These are phyloP conservation scores for Acipenser ruthenus DNA, from an alignment of 2,797 vertebrate species.

Conservation along the genomic window DNA sequence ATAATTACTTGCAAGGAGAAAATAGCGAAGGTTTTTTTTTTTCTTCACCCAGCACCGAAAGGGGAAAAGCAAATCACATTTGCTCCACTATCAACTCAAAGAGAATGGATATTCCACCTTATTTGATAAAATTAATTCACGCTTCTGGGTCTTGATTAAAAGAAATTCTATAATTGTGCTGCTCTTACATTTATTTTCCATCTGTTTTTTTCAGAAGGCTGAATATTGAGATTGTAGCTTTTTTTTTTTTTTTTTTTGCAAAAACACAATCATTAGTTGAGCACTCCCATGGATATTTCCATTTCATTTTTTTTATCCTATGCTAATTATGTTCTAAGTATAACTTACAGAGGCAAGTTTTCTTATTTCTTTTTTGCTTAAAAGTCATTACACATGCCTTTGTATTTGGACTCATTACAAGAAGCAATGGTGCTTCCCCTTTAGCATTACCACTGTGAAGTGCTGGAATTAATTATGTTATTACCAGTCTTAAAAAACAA, in stretches of 20 bases:
- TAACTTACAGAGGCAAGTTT: not conserved
- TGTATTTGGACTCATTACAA: conserved; percentile 13
- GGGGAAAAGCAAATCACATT: not conserved
- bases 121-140: not conserved
- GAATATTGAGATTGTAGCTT: conserved; percentile 21
- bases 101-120: not conserved
- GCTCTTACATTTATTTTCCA: not conserved
- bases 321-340: conserved; percentile 33
- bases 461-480: too few species aligned
- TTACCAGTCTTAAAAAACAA: too few species aligned
- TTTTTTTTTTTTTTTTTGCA: conserved; percentile 33
- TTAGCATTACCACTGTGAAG: conserved; percentile 19
- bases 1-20: conserved; percentile 12
- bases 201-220: conserved; percentile 20
- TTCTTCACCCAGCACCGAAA: conserved; percentile 5
- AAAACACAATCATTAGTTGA: conserved; percentile 34
- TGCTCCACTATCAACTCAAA: conserved; percentile 1
- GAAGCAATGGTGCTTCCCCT: conserved; percentile 22
- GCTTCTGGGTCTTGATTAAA: not conserved
- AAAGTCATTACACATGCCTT: conserved; percentile 21
- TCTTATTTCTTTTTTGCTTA: conserved; percentile 16
- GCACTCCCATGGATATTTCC: conserved; percentile 33
- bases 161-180: not conserved
- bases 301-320: conserved; percentile 35
- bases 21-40: conserved; percentile 9